phyloP scores from a whole-genome alignment of 2,888 invertebrate genomes.

The Philopedon plagiatum region DNA sequence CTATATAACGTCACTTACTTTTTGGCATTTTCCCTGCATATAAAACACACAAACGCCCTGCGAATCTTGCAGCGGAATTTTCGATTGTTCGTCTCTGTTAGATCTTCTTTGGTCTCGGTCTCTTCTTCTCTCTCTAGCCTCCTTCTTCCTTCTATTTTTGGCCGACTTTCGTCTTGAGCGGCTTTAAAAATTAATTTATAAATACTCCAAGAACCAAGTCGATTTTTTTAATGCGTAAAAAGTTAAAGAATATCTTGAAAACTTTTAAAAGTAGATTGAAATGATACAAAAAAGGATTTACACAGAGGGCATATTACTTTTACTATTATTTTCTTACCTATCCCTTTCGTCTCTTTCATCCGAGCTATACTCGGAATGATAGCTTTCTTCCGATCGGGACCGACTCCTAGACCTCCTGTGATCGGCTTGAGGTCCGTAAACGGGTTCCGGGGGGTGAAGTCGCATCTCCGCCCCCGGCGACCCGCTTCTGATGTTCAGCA shows the following conservation, averaged over 20 bases:
- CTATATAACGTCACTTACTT: constrained; percentile 65
- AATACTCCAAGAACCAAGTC: too few relatives aligned
- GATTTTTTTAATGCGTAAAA: too few relatives aligned
- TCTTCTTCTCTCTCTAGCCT: constrained; percentile 45
- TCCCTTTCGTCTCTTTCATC: constrained; percentile 57
- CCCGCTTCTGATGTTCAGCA: constrained; percentile 81
- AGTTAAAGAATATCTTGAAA: too few relatives aligned
- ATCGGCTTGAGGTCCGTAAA: constrained; percentile 18
- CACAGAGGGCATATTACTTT: too few relatives aligned
- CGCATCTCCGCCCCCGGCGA: constrained; percentile 65
- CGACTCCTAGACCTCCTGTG: constrained; percentile 34
- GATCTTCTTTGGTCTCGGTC: constrained; percentile 53
- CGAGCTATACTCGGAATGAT: constrained; percentile 73
- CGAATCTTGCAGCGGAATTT: constrained; percentile 73
- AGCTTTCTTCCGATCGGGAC: constrained; percentile 68
- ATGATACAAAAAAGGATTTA: too few relatives aligned
- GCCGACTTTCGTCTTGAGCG: constrained; percentile 31
- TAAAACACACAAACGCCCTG: constrained; percentile 87
- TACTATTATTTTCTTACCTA: neutral
- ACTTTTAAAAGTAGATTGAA: too few relatives aligned
- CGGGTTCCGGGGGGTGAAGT: constrained; percentile 3
- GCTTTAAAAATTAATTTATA: too few relatives aligned
- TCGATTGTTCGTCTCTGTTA: constrained; percentile 68
- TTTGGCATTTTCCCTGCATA: constrained; percentile 91
- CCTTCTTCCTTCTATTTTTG: constrained; percentile 40